Percentiles rank a stretch among this genome's conserved stretches.
These are phyloP conservation scores for Trypoxylus dichotomus DNA, from an alignment of 1,140 invertebrate genomes.

Conservation along the genomic window DNA sequence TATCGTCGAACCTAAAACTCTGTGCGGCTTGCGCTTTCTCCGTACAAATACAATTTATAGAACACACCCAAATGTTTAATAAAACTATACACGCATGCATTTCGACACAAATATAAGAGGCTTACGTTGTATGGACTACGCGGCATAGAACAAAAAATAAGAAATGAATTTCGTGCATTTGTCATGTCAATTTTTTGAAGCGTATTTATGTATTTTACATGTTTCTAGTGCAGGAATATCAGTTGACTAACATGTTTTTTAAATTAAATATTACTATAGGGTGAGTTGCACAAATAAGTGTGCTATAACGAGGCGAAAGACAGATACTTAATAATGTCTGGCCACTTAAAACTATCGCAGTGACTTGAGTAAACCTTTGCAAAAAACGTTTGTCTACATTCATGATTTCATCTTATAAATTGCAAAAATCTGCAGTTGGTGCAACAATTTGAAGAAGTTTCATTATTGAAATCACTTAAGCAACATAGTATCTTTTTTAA, in stretches of 20 bases:
- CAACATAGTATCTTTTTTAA: too few relatives aligned
- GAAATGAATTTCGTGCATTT: background rate
- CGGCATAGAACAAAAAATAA: background rate
- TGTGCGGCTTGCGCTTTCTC: constrained; percentile 9
- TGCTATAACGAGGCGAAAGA: background rate
- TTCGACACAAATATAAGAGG: constrained; percentile 17
- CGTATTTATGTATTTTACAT: background rate
- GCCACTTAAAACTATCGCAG: too few relatives aligned
- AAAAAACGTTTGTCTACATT: too few relatives aligned
- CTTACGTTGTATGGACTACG: background rate
- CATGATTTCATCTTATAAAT: too few relatives aligned
- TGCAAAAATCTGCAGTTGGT: too few relatives aligned
- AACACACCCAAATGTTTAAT: constrained; percentile 22
- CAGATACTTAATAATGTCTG: too few relatives aligned
- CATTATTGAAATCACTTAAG: too few relatives aligned
- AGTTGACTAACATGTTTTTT: background rate
- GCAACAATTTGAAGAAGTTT: too few relatives aligned
- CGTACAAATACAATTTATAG: constrained; percentile 4
- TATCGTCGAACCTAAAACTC: background rate
- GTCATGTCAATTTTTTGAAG: background rate
- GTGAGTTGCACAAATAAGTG: background rate
- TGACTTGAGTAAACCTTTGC: too few relatives aligned
- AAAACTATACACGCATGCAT: background rate
- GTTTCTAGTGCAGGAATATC: background rate
- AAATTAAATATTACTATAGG: too few relatives aligned